Conservation (phyloP, 92 coral and sea anemone genomes). For the Phymanthus crucifer region DNA sequence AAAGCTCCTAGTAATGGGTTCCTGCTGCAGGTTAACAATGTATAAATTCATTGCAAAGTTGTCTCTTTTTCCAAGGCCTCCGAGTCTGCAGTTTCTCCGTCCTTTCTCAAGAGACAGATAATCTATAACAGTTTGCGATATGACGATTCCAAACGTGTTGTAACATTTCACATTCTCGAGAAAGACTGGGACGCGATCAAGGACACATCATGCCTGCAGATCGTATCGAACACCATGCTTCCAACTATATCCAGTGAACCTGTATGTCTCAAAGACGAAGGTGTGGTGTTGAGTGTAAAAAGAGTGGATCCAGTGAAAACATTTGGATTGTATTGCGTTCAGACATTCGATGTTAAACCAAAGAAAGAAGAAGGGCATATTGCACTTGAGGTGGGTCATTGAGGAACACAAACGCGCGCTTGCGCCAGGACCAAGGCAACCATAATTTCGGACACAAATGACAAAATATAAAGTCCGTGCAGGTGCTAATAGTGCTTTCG, state of each 20-base stretch:
- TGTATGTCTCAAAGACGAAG: conserved; percentile 16
- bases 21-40: neutral
- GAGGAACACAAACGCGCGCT: too few species aligned
- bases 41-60: neutral
- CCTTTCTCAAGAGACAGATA: neutral
- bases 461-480: too few species aligned
- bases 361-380: neutral
- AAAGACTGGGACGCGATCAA: conserved; percentile 42
- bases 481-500: too few species aligned
- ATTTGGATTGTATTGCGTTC: conserved; percentile 44
- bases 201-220: conserved; percentile 17
- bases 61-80: neutral
- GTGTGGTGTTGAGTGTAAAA: neutral
- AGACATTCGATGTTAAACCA: conserved; percentile 25
- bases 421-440: too few species aligned
- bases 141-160: conserved; percentile 19
- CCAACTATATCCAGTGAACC: conserved; percentile 11
- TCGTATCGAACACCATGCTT: neutral
- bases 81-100: neutral
- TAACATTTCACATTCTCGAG: conserved; percentile 48
- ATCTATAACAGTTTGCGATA: conserved; percentile 54
- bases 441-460: too few species aligned
- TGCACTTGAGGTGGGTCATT: conserved; percentile 30
- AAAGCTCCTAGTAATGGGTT: neutral
- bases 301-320: conserved; percentile 36